Base-by-base conservation (phyloP, 2,888 invertebrate species). In the Athalia circularis region DNA sequence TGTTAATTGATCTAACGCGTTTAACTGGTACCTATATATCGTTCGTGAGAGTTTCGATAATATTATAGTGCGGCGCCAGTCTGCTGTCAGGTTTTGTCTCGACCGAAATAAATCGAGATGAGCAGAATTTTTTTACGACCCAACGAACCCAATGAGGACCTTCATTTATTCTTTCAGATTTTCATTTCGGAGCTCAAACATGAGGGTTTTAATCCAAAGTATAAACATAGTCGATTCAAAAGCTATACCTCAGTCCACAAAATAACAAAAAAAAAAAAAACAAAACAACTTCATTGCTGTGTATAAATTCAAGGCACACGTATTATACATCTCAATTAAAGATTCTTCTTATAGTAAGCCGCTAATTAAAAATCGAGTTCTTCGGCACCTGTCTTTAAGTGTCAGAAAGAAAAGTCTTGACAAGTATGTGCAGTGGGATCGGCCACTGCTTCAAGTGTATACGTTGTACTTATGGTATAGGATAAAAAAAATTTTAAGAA, bases 1-100 rank as follows among this genome's bases (percentile, higher is more conserved):
- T 84, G 84, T 84, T 85, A 84, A 84, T 85, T 84, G 84, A 85
- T 85, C 85, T 84, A 82, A 84, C 82, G 83, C 83, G 81, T 83
- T 82, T 82, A 82, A 81, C 82, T 81, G 79, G 62, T 45, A 47
- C 59, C 72, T 80, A 83, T 29, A 81, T 81, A 82, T 81, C 80
- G 80, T 80, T 77, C 80, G 80, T 79, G 80, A 82, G 80, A 80
- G 83, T 82, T 82, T 82, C 81, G 84, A 83, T 80, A 79, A 78
- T 75, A 81, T 80, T 82, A 83, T 79, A 78, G 79, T 72, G 81
- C 81, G 83, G 84, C 83, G 82, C 82, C 82, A 80, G 82, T 82
- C 80, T 67, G 82, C 76, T 84, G 82, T 83, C 82, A 83, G 76
- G 80, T 83, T 83, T 83, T 81, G 82, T 83, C 82, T 83, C 68